phyloP scores from a whole-genome alignment of 92 coral and sea anemone species.

The Umimayanthus chanpuru region DNA sequence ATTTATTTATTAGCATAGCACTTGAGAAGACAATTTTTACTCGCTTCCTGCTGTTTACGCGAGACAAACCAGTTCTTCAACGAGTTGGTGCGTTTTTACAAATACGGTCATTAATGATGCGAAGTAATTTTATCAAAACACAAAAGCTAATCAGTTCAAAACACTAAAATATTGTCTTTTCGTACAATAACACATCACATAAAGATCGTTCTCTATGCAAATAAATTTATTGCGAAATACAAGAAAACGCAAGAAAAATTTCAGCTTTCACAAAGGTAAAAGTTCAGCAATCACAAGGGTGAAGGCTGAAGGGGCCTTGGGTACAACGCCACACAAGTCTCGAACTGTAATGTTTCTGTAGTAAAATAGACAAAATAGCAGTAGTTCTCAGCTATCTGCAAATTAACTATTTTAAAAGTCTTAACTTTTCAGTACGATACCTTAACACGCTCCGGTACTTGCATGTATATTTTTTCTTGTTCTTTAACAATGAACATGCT shows the following conservation, averaged over 20 bases:
- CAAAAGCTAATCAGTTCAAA: background rate
- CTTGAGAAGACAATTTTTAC: background rate
- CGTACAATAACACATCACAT: background rate
- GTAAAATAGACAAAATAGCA: no score
- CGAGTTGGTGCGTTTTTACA: background rate
- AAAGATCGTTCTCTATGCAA: constrained; percentile 15
- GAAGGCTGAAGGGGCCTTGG: background rate
- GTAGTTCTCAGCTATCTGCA: background rate
- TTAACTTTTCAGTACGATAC: background rate
- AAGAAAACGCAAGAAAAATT: background rate
- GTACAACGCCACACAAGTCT: background rate
- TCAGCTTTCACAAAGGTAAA: no score
- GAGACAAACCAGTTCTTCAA: background rate
- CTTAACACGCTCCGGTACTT: background rate
- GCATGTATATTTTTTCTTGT: no score
- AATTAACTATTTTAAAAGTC: background rate
- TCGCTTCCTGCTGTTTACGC: constrained; percentile 7
- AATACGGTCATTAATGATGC: constrained; percentile 3
- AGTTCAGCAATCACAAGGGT: no score
- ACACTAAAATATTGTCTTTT: constrained; percentile 32
- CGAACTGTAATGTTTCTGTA: background rate
- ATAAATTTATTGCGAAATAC: background rate
- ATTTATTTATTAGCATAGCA: constrained; percentile 16
- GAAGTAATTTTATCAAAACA: background rate
- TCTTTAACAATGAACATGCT: no score